Percentiles rank a stretch among this genome's conserved stretches.
Evolutionary conservation across 92 coral and sea anemone species (phyloP).

Genomic region (Bergia puertoricense): DNA sequence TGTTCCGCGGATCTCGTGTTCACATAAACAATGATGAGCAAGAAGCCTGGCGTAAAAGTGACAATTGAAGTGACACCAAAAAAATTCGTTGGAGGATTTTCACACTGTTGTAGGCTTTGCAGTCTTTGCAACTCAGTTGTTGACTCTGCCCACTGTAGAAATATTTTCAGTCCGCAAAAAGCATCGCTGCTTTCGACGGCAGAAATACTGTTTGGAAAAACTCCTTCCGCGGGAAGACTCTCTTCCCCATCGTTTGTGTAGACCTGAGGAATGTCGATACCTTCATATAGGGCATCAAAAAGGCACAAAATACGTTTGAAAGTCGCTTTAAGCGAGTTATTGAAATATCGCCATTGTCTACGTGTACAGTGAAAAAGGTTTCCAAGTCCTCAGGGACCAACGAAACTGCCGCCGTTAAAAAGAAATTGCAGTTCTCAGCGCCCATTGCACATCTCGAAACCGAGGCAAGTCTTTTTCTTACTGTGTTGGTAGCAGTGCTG

Average conservation of each 20-base stretch:
- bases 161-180: not conserved
- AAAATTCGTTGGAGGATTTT: not conserved
- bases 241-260: constrained; percentile 19
- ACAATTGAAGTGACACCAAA: not conserved
- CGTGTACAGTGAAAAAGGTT: too few species aligned
- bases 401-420: too few species aligned
- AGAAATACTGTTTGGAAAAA: not conserved
- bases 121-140: not conserved
- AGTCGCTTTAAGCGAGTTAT: constrained; percentile 21
- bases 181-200: not conserved
- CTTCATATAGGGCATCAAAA: too few species aligned
- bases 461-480: too few species aligned
- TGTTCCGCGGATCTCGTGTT: too few species aligned
- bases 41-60: too few species aligned
- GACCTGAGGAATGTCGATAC: constrained; percentile 5
- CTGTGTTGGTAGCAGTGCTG: too few species aligned
- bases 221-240: not conserved
- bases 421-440: too few species aligned
- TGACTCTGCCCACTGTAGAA: not conserved
- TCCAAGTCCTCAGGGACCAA: too few species aligned
- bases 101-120: not conserved
- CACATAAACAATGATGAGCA: not conserved
- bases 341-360: constrained; percentile 27
- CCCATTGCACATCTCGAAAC: too few species aligned
- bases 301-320: constrained; percentile 14